Conservation (phyloP, 2,888 invertebrate species). For the Patella caerulea region DNA sequence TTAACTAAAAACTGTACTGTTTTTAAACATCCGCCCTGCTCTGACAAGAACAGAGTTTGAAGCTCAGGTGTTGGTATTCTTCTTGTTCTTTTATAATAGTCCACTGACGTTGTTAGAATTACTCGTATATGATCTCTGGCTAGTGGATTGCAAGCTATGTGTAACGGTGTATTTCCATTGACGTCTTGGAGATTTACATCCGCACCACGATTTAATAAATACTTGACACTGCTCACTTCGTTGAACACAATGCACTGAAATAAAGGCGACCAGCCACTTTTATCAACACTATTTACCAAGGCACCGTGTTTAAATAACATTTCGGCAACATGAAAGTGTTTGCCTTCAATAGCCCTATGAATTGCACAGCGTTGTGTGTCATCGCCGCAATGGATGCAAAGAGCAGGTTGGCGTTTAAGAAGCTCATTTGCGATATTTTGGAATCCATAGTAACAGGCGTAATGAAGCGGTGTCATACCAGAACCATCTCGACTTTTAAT, state of each 20-base stretch:
- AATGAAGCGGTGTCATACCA: slow-evolving; percentile 23
- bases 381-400: slow-evolving; percentile 10
- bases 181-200: slow-evolving; percentile 22
- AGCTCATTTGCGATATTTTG: not conserved
- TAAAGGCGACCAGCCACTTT: slow-evolving; percentile 49
- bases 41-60: slow-evolving; percentile 20
- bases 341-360: slow-evolving; percentile 45
- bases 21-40: slow-evolving; percentile 13
- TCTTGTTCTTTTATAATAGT: slow-evolving; percentile 26
- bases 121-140: slow-evolving; percentile 25
- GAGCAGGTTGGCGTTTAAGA: not conserved
- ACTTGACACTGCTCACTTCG: slow-evolving; percentile 20
- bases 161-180: slow-evolving; percentile 29
- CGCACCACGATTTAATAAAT: slow-evolving; percentile 23
- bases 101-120: slow-evolving; percentile 27
- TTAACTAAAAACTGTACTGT: slow-evolving; percentile 24
- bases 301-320: slow-evolving; percentile 34
- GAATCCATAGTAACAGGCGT: slow-evolving; percentile 21
- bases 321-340: slow-evolving; percentile 32
- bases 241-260: slow-evolving; percentile 25
- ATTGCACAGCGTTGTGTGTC: slow-evolving; percentile 14
- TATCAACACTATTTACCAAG: slow-evolving; percentile 46
- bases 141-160: slow-evolving; percentile 32
- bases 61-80: slow-evolving; percentile 26
- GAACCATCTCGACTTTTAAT: slow-evolving; percentile 18